Percentiles rank a stretch among this genome's conserved stretches.
These are phyloP conservation scores for Tridacna crocea DNA, from an alignment of 2,888 invertebrate genomes.

Conservation along the genomic window DNA sequence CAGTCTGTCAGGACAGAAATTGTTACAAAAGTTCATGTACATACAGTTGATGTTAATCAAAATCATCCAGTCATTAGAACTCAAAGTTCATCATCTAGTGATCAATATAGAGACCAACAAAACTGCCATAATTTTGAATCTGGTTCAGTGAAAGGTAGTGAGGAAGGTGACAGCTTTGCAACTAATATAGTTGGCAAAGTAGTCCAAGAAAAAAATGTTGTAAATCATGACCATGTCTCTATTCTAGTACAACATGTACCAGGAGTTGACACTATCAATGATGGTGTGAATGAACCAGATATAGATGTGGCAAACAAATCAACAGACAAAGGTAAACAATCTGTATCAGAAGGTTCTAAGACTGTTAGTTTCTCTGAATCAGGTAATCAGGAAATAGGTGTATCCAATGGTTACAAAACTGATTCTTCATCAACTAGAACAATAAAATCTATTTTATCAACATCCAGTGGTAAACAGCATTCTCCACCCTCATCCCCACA, in stretches of 20 bases:
- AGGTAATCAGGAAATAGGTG: not conserved
- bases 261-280: not conserved
- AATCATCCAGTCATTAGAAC: not conserved
- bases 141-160: not conserved
- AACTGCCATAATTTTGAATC: not conserved
- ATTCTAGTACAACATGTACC: too few species aligned
- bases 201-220: too few species aligned
- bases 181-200: not conserved
- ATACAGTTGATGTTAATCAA: conserved; percentile 26
- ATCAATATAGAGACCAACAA: not conserved
- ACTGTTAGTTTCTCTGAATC: not conserved
- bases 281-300: not conserved
- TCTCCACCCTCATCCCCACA: conserved; percentile 6
- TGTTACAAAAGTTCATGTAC: conserved; percentile 47
- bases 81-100: not conserved
- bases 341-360: conserved; percentile 13
- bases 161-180: not conserved
- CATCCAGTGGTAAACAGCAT: conserved; percentile 32
- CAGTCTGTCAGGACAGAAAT: conserved; percentile 23
- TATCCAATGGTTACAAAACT: not conserved
- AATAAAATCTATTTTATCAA: conserved; percentile 65
- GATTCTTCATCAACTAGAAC: conserved; percentile 42
- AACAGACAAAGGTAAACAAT: not conserved
- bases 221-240: conserved; percentile 2
- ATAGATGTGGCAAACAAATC: not conserved